A percentile compares a stretch with the other conserved stretches of the same genome.
Conservation (phyloP, 1,140 invertebrate genomes). For the Penaeus indicus region DNA sequence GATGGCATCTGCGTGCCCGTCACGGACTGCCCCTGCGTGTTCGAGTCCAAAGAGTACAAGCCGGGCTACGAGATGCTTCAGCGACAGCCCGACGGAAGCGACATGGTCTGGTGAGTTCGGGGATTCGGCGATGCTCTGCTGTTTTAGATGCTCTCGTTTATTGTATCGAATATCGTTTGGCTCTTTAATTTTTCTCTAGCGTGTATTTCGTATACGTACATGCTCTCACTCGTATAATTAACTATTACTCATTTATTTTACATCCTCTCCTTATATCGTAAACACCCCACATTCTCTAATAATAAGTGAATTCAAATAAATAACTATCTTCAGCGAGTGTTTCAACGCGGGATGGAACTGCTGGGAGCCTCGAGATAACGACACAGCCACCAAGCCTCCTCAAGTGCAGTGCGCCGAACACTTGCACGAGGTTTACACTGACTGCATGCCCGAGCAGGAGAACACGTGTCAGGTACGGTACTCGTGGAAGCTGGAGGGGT, state of each 20-base stretch:
- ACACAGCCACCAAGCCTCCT: slow-evolving; percentile 73
- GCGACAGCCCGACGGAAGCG: slow-evolving; percentile 52
- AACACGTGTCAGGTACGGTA: slow-evolving; percentile 80
- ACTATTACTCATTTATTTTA: too few relatives aligned
- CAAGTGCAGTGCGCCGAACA: slow-evolving; percentile 76
- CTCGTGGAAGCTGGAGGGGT: too few relatives aligned
- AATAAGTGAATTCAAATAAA: neutral
- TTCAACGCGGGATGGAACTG: slow-evolving; percentile 82
- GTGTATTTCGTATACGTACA: too few relatives aligned
- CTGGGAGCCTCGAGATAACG: slow-evolving; percentile 68
- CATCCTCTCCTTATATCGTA: too few relatives aligned
- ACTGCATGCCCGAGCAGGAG: slow-evolving; percentile 81
- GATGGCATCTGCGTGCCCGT: slow-evolving; percentile 83
- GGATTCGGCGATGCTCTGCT: neutral
- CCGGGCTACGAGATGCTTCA: slow-evolving; percentile 77
- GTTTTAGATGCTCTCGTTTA: neutral
- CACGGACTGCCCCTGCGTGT: slow-evolving; percentile 81
- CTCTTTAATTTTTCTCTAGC: too few relatives aligned
- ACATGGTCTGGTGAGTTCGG: slow-evolving; percentile 46
- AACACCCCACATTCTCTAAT: neutral
- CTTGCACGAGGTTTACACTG: slow-evolving; percentile 79
- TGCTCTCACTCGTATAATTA: too few relatives aligned
- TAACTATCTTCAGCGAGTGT: slow-evolving; percentile 77
- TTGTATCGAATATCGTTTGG: neutral
- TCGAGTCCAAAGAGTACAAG: slow-evolving; percentile 78